Evolutionary conservation across 37 sponge, comb jelly and placozoan genomes (phyloP).

Genomic region (Mnemiopsis leidyi): DNA sequence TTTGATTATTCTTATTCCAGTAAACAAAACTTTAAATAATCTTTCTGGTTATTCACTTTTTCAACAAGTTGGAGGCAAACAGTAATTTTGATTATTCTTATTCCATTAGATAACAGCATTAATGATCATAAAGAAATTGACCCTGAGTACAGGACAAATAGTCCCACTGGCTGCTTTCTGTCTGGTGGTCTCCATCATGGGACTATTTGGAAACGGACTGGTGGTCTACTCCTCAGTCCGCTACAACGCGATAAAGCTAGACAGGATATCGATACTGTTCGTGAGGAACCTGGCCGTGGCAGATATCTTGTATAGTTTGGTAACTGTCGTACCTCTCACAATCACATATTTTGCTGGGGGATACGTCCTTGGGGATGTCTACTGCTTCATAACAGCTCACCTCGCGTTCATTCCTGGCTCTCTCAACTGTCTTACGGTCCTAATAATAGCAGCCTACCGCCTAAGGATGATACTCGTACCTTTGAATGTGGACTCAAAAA

Average conservation of each 20-base stretch:
- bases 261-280: not conserved
- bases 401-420: slow-evolving; percentile 9
- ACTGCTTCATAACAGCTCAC: slow-evolving; percentile 11
- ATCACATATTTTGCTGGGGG: not conserved
- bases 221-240: slow-evolving; percentile 9
- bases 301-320: not conserved
- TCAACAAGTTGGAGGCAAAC: too few species aligned
- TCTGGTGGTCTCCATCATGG: not conserved
- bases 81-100: too few species aligned
- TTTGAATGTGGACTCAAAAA: not conserved
- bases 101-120: too few species aligned
- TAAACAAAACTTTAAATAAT: too few species aligned
- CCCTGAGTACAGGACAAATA: not conserved
- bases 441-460: not conserved
- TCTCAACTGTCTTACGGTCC: not conserved
- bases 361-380: not conserved
- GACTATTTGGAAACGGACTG: not conserved
- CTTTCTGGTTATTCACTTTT: too few species aligned
- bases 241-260: not conserved
- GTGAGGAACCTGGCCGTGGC: slow-evolving; percentile 20
- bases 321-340: not conserved
- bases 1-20: too few species aligned
- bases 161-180: slow-evolving; percentile 24
- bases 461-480: not conserved
- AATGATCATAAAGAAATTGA: not conserved